Base-by-base conservation (phyloP, 1,140 invertebrate species). In the Zelostemma sp. region DNA sequence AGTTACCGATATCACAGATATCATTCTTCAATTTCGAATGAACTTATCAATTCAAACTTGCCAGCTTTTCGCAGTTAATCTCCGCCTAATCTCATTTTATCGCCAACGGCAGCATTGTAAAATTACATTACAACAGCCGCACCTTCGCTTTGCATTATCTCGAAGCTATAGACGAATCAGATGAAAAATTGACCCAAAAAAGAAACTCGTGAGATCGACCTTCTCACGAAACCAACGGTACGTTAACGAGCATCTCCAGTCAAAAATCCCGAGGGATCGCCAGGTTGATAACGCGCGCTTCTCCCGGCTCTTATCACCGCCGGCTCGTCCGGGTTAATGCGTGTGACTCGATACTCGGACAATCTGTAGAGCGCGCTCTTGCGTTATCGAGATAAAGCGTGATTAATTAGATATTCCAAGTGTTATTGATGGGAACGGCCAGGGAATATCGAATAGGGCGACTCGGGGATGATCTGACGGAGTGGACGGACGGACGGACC, bases 381-480 rank as follows among this genome's bases (percentile, higher is more conserved):
- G 56, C 58, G 41, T 67, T 75, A 82, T 84, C 83, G 79, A 84
- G 82, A 85, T 85, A 83, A 83, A 83, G 78, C 72, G 71, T 85
- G 83, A 85, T 85, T 84, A 85, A 84, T 85, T 84, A 82, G 79
- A 83, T 82, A 82, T 84, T 84, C 82, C 79, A 78, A 79, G 76
- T 72, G 63, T 84, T 83, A 84, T 84, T 83, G 81, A 84, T 83
- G 82, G 81, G 76, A 80, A 80, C 75, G 78, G 73, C 73, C 68
- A 67, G 74, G 62, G 35, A 38, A 31, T 55, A 53, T 43, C 40
- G 31, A 40, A 46, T 25, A 38, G 67, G 56, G 50, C 68, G 60
- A 59, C 60, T 60, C 50, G 55, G 61, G 46, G 56, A 57, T 54
- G 59, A 54, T 73, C 61, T n/a, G n/a, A n/a, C n/a, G n/a, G n/a